These are phyloP conservation scores for Helicoverpa zea DNA, from an alignment of 1,140 invertebrate genomes.

Conservation along the genomic window DNA sequence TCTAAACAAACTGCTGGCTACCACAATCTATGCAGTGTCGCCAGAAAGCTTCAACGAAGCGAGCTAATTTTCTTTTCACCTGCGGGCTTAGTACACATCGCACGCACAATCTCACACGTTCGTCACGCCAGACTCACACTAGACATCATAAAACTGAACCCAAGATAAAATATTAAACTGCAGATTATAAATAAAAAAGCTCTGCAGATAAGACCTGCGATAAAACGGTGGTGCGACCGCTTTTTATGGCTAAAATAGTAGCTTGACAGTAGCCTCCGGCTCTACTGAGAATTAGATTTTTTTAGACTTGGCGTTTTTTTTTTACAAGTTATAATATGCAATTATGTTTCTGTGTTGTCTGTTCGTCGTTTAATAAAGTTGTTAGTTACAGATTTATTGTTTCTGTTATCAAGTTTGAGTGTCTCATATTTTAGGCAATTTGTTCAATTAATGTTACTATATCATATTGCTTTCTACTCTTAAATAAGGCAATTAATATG, in stretches of 20 bases:
- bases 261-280: constrained; percentile 34
- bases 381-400: constrained; percentile 14
- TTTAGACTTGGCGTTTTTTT: constrained; percentile 5
- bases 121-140: constrained; percentile 32
- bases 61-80: not conserved
- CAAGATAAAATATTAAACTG: constrained; percentile 22
- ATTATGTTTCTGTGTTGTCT: not conserved
- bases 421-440: not conserved
- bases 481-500: too few species aligned
- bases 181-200: not conserved
- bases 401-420: constrained; percentile 1
- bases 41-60: not conserved
- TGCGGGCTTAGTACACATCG: constrained; percentile 29
- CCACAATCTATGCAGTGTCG: too few species aligned
- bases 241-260: constrained; percentile 42
- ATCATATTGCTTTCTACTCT: not conserved
- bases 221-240: constrained; percentile 26
- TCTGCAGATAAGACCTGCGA: constrained; percentile 28
- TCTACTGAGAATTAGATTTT: constrained; percentile 26
- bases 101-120: constrained; percentile 46
- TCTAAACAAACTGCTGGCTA: not conserved
- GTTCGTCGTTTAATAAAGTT: constrained; percentile 14
- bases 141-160: constrained; percentile 24
- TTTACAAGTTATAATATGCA: not conserved
- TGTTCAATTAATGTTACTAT: not conserved